Evolutionary conservation across 2,797 vertebrate genomes (phyloP), one percentile per base, ranked within the genome.

Genomic region (Acrossocheilus wenchowensis): DNA sequence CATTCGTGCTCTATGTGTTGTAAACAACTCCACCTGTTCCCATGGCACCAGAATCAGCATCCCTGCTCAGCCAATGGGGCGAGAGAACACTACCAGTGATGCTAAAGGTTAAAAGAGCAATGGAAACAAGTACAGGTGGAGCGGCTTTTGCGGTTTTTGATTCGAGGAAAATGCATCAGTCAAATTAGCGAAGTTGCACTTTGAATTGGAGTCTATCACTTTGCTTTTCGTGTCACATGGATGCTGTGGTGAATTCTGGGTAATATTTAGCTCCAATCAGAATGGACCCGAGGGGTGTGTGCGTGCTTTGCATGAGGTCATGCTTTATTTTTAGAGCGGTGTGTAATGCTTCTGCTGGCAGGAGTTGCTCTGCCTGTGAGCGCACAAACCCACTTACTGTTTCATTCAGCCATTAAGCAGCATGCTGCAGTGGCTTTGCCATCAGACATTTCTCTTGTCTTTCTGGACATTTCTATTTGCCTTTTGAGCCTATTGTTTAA

Each of bases 11-110:
- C 36, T 86, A 36, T 26, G 36, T 39, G 81, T 69, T 89, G 87
- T 95, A 95, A 95, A 96, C 95, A 96, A 95, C 94, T 94, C 85
- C 95, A 94, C 94, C 94, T 95, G 94, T 96, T 96, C 95, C 95
- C 95, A 95, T 95, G 93, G 95, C 90, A 95, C 94, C 93, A 92
- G 93, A 92, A 93, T 93, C 93, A 92, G 92, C 91, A 91, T 94
- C 91, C 92, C 91, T 90, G 88, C 94, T 91, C 90, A 92, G 92
- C 93, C 93, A 92, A 92, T 94, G 89, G 78, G 82, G 89, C 78
- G 90, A 89, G 90, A 91, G 91, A 57, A 78, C 26, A 19, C 69
- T 34, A n/a, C 72, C n/a, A 11, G 36, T 23, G 60, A 80, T 72
- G 64, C 83, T 69, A 78, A 45, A 89, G 72, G 50, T 74, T 52